These are phyloP conservation scores for Diplolepis rosae DNA, from an alignment of 2,888 invertebrate species.

Conservation along the genomic window DNA sequence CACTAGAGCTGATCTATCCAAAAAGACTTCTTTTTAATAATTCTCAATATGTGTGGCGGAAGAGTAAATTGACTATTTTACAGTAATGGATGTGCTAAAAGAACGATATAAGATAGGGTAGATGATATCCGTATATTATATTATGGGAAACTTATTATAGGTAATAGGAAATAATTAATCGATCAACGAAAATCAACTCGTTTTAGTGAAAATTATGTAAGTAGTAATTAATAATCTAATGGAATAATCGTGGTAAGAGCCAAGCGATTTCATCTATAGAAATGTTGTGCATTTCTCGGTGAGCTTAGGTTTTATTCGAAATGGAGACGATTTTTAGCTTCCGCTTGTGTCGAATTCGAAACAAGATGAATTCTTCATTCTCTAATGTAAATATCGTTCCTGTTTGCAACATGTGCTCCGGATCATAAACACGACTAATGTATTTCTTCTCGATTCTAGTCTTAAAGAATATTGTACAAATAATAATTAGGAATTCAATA, in stretches of 20 bases:
- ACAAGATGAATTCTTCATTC: slow-evolving; percentile 1
- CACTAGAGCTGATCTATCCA: not conserved
- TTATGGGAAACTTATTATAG: slow-evolving; percentile 11
- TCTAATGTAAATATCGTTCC: slow-evolving; percentile 20
- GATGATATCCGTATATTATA: too few species aligned
- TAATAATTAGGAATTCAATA: slow-evolving; percentile 8
- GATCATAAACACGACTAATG: slow-evolving; percentile 1
- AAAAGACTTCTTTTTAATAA: not conserved
- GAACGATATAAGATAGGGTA: slow-evolving; percentile 9
- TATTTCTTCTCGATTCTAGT: slow-evolving; percentile 21
- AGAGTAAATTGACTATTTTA: slow-evolving; percentile 12
- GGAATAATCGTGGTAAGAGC: slow-evolving; percentile 15
- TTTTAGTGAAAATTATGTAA: slow-evolving; percentile 9
- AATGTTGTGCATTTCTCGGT: not conserved
- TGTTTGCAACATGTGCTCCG: slow-evolving; percentile 26
- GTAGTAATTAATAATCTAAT: slow-evolving; percentile 8
- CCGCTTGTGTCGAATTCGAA: slow-evolving; percentile 3
- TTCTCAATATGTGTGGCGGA: not conserved
- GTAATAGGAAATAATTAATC: slow-evolving; percentile 21
- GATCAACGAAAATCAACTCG: slow-evolving; percentile 17
- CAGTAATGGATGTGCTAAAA: not conserved
- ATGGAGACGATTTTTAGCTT: not conserved
- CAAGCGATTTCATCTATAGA: not conserved
- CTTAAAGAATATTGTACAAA: slow-evolving; percentile 18
- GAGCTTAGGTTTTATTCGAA: slow-evolving; percentile 4